Conservation (phyloP, 1,140 invertebrate genomes). For the Oncopodura yosiiana region DNA sequence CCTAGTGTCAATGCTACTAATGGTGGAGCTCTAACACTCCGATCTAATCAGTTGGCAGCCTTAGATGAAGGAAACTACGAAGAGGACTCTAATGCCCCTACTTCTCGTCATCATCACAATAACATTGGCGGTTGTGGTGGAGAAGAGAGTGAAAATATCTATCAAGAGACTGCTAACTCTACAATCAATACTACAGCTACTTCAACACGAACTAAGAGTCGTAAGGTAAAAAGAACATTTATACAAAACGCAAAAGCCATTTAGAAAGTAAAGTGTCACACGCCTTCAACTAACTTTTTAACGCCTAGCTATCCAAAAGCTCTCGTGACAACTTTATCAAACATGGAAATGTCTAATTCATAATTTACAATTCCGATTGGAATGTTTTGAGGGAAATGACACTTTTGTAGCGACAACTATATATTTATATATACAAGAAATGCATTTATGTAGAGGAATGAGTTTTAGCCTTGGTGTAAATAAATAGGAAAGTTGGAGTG, state of each 20-base stretch:
- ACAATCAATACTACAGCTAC: slow-evolving; percentile 15
- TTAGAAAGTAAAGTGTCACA: not conserved
- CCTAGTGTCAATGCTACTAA: not conserved
- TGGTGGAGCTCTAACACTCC: slow-evolving; percentile 10
- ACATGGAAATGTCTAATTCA: too few relatives aligned
- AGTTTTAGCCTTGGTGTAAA: too few relatives aligned
- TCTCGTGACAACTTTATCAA: too few relatives aligned
- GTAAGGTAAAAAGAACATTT: slow-evolving; percentile 18
- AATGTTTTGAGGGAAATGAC: too few relatives aligned
- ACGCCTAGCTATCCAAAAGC: too few relatives aligned
- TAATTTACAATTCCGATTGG: too few relatives aligned
- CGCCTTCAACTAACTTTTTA: too few relatives aligned
- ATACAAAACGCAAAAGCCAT: not conserved
- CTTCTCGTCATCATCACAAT: not conserved
- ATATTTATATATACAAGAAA: too few relatives aligned
- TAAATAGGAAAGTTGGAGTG: too few relatives aligned
- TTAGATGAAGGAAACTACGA: slow-evolving; percentile 6
- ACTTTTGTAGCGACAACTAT: too few relatives aligned
- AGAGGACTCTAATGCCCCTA: not conserved
- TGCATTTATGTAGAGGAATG: too few relatives aligned
- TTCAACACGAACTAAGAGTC: slow-evolving; percentile 18
- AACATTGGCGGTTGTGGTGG: slow-evolving; percentile 11
- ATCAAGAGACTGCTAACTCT: slow-evolving; percentile 21
- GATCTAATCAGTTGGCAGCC: slow-evolving; percentile 26
- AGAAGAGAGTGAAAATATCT: slow-evolving; percentile 16